Base-by-base conservation (phyloP, 2,888 invertebrate genomes). In the Agonopterix alstromeriana region DNA sequence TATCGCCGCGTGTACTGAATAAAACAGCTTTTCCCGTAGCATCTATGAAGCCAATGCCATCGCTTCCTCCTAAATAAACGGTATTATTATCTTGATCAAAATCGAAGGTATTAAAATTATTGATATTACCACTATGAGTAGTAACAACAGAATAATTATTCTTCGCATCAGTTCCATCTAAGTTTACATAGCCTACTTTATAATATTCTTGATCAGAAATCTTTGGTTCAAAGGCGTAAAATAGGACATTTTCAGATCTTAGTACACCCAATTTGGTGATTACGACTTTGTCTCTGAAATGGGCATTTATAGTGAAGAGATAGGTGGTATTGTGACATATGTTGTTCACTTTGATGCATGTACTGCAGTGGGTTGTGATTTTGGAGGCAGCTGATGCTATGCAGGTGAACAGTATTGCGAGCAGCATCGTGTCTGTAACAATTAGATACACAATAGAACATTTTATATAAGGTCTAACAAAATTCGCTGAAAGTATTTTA, bases 51-150 rank as follows among this genome's bases (percentile, higher is more conserved):
- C 70, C 84, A 9, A 88, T 73, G 0, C 85, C 87, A 47, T 82
- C 74, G 36, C 71, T 72, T 0, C 87, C 85, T 1, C 86, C 87
- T 10, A 85, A 59, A 43, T 85, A 88, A 11, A 86, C 61, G 1
- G 73, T 48, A 0, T 63, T 65, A 14, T 77, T 82, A 0, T 67
- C 68, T 54, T 86, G 85, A 50, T 86, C 84, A 1, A 87, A 70
- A 52, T 78, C 83, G 36, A 88, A 85, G 1, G 79, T 73, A 0
- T 77, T 78, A 12, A 88, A 82, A 52, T 88, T 86, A 43, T 77
- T 65, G 4, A 66, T 55, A 10, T 63, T 49, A 5, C 67, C 65
- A 10, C 59, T 63, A 5, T 70, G 70, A 2, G 56, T 54, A 7
- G 85, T 65, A 1, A 77, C 57, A 1, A 76, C 77, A 3, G 50